Evolutionary conservation across 2,113 vertebrate species (phyloP).

Genomic region (Phycodurus eques): DNA sequence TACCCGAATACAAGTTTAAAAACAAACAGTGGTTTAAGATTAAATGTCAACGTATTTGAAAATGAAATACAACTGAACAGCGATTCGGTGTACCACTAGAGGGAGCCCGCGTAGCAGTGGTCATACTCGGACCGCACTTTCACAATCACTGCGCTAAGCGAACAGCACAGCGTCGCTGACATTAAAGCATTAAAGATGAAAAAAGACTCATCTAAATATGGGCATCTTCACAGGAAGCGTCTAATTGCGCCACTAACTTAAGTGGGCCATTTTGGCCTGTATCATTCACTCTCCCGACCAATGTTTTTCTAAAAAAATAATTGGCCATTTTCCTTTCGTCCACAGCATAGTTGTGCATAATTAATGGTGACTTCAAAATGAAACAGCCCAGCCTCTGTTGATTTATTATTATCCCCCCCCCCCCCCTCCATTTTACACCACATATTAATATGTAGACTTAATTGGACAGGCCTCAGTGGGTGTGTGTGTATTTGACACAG

Average conservation of each 20-base stretch:
- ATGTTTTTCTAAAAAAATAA: slow-evolving; percentile 70
- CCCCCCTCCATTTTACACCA: slow-evolving; percentile 25
- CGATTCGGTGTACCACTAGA: neutral
- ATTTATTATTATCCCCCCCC: neutral
- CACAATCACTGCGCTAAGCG: slow-evolving; percentile 23
- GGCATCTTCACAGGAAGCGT: slow-evolving; percentile 55
- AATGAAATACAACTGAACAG: neutral
- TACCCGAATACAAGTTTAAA: too few relatives aligned
- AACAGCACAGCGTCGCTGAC: slow-evolving; percentile 50
- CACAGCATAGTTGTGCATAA: slow-evolving; percentile 68
- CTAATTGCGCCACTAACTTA: slow-evolving; percentile 68
- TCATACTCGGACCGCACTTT: neutral
- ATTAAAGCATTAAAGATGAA: slow-evolving; percentile 58
- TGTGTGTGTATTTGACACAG: slow-evolving; percentile 49
- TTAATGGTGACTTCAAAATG: slow-evolving; percentile 71
- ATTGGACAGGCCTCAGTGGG: slow-evolving; percentile 63
- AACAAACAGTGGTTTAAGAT: neutral
- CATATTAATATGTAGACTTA: slow-evolving; percentile 71
- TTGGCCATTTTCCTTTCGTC: slow-evolving; percentile 68
- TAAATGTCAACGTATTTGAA: neutral
- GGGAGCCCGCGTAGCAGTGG: neutral
- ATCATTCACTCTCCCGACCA: slow-evolving; percentile 62
- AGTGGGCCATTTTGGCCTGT: slow-evolving; percentile 69
- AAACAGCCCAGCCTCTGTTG: slow-evolving; percentile 52
- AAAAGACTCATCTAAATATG: slow-evolving; percentile 52